Evolutionary conservation across 92 coral and sea anemone species (phyloP).

Genomic region (Porites divaricata): DNA sequence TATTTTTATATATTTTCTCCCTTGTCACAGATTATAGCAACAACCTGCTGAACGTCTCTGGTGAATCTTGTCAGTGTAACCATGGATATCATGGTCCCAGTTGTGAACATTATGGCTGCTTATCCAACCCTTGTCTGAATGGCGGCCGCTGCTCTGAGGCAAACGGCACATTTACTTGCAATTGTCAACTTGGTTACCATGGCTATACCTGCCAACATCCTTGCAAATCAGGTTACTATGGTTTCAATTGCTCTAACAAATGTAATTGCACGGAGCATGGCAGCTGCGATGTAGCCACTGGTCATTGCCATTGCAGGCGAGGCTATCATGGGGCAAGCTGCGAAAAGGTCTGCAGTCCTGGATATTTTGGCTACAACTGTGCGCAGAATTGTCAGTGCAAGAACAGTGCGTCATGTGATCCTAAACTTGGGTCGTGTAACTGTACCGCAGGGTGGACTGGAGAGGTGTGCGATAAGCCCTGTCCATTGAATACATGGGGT

Average conservation of each 20-base stretch:
- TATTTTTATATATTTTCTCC: not conserved
- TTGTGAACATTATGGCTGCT: constrained; percentile 91
- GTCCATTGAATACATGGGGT: constrained; percentile 87
- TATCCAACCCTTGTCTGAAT: constrained; percentile 89
- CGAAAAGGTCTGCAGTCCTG: constrained; percentile 60
- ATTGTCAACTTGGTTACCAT: constrained; percentile 80
- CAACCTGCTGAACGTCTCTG: not conserved
- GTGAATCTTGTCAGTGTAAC: constrained; percentile 75
- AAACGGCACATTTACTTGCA: constrained; percentile 58
- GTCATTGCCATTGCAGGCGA: constrained; percentile 79
- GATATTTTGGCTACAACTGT: constrained; percentile 93
- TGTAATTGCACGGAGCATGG: constrained; percentile 82
- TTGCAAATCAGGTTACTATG: constrained; percentile 87
- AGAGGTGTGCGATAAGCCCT: constrained; percentile 80
- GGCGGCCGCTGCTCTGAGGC: constrained; percentile 70
- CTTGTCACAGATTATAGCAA: not conserved
- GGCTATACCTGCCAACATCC: constrained; percentile 87
- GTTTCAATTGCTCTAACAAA: constrained; percentile 72
- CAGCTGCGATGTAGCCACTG: constrained; percentile 79
- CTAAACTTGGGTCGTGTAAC: constrained; percentile 77
- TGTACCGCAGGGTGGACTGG: constrained; percentile 93
- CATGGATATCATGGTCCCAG: constrained; percentile 94
- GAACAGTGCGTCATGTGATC: constrained; percentile 75
- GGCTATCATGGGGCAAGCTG: constrained; percentile 84
- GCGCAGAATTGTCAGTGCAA: constrained; percentile 86